Conservation (phyloP, 2,797 vertebrate genomes). For the Cossypha polioptera region DNA sequence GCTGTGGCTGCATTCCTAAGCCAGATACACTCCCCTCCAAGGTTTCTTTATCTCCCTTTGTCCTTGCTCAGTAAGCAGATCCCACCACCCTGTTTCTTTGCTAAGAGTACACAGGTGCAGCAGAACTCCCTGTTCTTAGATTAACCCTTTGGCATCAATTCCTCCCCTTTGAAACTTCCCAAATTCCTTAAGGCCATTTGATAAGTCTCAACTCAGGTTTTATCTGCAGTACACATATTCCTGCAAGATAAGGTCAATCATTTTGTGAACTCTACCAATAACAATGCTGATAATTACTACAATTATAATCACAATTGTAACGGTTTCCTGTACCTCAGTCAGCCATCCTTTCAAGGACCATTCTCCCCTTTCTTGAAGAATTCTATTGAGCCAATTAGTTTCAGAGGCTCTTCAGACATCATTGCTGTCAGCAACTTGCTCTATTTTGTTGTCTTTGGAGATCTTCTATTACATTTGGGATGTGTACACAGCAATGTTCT, state of each 20-base stretch:
- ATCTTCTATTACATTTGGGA: neutral
- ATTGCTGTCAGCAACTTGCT: neutral
- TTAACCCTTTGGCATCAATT: neutral
- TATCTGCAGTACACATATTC: neutral
- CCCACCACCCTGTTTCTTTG: neutral
- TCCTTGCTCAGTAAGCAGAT: neutral
- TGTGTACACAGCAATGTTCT: neutral
- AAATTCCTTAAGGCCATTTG: neutral
- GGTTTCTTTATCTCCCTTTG: neutral
- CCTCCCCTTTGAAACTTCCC: neutral
- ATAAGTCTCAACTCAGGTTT: neutral
- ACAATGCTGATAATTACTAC: neutral
- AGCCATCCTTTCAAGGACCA: neutral
- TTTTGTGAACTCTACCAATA: fast-evolving
- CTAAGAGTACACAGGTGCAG: neutral
- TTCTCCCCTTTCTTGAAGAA: too few species aligned
- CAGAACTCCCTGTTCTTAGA: neutral
- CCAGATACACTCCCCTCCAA: neutral
- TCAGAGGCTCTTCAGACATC: neutral
- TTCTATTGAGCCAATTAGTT: neutral
- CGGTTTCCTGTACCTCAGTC: neutral
- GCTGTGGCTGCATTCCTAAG: neutral
- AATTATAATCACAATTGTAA: neutral
- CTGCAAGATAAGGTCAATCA: neutral
- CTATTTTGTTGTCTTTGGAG: neutral